Base-by-base conservation (phyloP, 2,888 invertebrate species). In the Nephrotoma guestfalica region DNA sequence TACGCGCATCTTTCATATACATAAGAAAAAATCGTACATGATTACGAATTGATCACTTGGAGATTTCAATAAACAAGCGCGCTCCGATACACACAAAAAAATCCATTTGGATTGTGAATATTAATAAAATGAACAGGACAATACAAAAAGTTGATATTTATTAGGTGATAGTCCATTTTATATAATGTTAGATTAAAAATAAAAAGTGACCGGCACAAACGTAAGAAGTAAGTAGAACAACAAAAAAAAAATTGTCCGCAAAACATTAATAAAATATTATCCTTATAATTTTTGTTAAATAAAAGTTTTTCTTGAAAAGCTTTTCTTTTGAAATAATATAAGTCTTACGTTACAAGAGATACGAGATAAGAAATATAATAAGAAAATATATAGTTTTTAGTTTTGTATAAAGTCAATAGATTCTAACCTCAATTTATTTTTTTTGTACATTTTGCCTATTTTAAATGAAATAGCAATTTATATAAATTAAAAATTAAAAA, bases 61-160 rank as follows among this genome's bases (percentile, higher is more conserved):
- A 71, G 71, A 71, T 71, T 71, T 71, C 71, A 71, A 71, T 71
- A 71, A 71, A 71, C 71, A 71, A 30, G 71, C 71, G 71, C 71
- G 71, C 71, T 71, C 4, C 71, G 71, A 18, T 71, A 71, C 30
- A 30, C 13, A 47, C 47, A 47, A 13, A 47, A 71, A 71, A 71
- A 71, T 30, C 6, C 71, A 30, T 71, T 71, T 71, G 71, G 71
- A 30, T 30, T 71, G 41, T 84, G 84, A 42, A 84, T 84, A 42
- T 84, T 84, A 42, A 41, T 84, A 41, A 84, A 84, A 41, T 84
- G 41, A 84, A 84, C 84, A 84, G 84, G 84, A 84, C 84, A 84
- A 84, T 84, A 84, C 42, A 84, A 84, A 84, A 84, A 84, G 84
- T 84, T 84, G 84, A 84, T 84, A 84, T 84, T 84, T 84, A 84